These are phyloP conservation scores for Drosophila picticornis DNA, from an alignment of 2,888 invertebrate genomes.

Conservation along the genomic window DNA sequence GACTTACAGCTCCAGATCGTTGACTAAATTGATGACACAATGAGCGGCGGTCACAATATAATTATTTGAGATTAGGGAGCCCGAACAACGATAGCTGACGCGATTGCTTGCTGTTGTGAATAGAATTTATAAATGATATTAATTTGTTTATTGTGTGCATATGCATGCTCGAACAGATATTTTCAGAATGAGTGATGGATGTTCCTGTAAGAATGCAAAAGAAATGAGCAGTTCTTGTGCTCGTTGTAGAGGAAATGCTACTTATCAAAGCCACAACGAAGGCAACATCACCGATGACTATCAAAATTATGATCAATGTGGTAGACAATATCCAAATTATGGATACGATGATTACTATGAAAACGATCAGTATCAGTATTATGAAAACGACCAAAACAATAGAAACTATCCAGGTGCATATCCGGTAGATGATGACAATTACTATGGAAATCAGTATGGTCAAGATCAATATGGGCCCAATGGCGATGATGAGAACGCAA, in stretches of 20 bases:
- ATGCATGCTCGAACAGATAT: constrained; percentile 1
- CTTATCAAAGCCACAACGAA: neutral
- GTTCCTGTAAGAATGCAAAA: constrained; percentile 43
- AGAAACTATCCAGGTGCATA: constrained; percentile 3
- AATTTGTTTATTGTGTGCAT: constrained; percentile 2
- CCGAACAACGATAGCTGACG: constrained; percentile 85
- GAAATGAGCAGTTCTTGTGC: constrained; percentile 11
- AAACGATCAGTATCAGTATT: no score
- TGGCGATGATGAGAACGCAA: neutral
- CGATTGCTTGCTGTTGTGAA: constrained; percentile 70
- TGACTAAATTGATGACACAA: constrained; percentile 86
- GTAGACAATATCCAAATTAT: no score
- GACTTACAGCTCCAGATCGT: constrained; percentile 85
- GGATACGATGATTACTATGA: no score
- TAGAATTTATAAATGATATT: neutral
- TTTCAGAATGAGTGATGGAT: constrained; percentile 35
- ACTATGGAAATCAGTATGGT: neutral
- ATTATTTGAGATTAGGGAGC: constrained; percentile 86
- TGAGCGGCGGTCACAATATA: constrained; percentile 88
- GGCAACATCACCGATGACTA: neutral
- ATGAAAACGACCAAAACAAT: no score
- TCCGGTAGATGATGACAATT: neutral
- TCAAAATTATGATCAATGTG: neutral
- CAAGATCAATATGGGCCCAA: neutral
- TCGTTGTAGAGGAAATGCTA: neutral